These are phyloP conservation scores for Nestor notabilis DNA, from an alignment of 2,113 vertebrate species.

Conservation along the genomic window DNA sequence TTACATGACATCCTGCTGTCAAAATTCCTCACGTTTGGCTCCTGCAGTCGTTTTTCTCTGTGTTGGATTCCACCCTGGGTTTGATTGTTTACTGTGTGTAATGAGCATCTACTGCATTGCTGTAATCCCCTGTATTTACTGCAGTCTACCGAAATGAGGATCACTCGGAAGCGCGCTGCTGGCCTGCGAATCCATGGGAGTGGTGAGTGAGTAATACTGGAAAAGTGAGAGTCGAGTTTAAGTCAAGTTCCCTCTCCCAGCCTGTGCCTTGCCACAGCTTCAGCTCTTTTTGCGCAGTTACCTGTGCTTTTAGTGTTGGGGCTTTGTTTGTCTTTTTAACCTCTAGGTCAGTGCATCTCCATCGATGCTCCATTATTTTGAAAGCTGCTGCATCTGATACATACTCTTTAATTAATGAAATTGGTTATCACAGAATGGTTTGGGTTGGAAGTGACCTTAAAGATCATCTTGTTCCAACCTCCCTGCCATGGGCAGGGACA, in stretches of 20 bases:
- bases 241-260: background rate
- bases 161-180: too few relatives aligned
- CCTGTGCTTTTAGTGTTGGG: too few relatives aligned
- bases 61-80: background rate
- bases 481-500: background rate
- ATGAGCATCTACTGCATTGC: background rate
- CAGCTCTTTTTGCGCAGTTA: background rate
- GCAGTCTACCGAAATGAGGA: background rate
- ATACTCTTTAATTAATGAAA: background rate
- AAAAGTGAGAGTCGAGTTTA: background rate
- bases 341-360: background rate
- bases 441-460: background rate
- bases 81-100: background rate
- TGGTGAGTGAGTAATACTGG: accelerated
- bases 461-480: background rate
- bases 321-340: background rate
- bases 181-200: background rate
- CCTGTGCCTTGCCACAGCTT: background rate
- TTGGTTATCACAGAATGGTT: background rate
- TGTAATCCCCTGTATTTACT: background rate
- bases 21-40: background rate
- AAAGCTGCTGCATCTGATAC: background rate
- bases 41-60: background rate
- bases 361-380: background rate
- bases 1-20: background rate